These are phyloP conservation scores for Glyptemys insculpta DNA, from an alignment of 2,797 vertebrate genomes.

Conservation along the genomic window DNA sequence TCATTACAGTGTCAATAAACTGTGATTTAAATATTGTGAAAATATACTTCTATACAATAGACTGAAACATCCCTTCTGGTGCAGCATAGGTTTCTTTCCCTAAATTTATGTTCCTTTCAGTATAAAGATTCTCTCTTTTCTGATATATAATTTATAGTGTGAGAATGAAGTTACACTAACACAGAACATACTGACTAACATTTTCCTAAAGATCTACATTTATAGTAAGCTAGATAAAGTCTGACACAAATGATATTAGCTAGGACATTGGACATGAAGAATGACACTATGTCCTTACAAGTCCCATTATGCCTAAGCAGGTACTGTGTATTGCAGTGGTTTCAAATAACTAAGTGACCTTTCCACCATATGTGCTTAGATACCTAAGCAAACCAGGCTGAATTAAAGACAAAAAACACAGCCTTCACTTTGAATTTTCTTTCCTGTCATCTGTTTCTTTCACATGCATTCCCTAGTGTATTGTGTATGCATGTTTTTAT, in stretches of 20 bases:
- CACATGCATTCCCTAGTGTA: background rate
- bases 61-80: background rate
- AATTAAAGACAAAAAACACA: conserved; percentile 52
- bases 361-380: conserved; percentile 16
- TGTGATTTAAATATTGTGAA: conserved; percentile 21
- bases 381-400: conserved; percentile 43
- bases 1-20: conserved; percentile 18
- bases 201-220: background rate
- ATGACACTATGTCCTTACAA: conserved; percentile 34
- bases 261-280: conserved; percentile 51
- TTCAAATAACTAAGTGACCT: conserved; percentile 46
- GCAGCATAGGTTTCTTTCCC: background rate
- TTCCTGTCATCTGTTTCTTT: conserved; percentile 35
- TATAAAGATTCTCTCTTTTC: conserved; percentile 1
- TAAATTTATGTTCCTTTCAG: background rate
- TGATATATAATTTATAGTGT: conserved; percentile 13
- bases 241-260: conserved; percentile 15
- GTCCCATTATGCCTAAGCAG: conserved; percentile 35
- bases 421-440: conserved; percentile 23
- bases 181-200: background rate
- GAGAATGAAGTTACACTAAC: background rate
- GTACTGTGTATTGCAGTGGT: conserved; percentile 25
- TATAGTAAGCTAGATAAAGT: conserved; percentile 20
- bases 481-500: background rate
- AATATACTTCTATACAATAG: background rate